Conservation (phyloP, 2,888 invertebrate genomes). For the Atrina japonica region DNA sequence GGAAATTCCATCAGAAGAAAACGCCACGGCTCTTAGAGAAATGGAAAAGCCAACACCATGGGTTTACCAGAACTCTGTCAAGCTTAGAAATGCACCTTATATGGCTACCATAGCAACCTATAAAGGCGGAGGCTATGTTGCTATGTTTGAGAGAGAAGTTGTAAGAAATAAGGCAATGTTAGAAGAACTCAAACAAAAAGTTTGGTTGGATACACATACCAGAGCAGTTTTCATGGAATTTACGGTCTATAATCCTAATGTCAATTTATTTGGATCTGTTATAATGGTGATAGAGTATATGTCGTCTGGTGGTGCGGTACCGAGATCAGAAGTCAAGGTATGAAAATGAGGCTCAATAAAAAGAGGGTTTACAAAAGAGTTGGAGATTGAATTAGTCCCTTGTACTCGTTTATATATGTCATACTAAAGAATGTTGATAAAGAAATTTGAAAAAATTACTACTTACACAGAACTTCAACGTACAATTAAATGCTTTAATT, state of each 20-base stretch:
- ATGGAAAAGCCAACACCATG: slow-evolving; percentile 69
- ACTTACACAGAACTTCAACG: too few relatives aligned
- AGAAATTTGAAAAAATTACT: too few relatives aligned
- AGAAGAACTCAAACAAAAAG: slow-evolving; percentile 72
- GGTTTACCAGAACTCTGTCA: slow-evolving; percentile 79
- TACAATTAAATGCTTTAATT: too few relatives aligned
- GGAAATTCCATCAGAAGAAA: slow-evolving; percentile 59
- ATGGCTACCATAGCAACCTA: slow-evolving; percentile 80
- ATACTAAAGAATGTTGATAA: too few relatives aligned
- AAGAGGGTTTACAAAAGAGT: neutral
- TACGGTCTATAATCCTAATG: slow-evolving; percentile 82
- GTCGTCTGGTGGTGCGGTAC: slow-evolving; percentile 72
- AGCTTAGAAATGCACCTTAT: slow-evolving; percentile 81
- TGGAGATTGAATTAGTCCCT: too few relatives aligned
- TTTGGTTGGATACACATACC: slow-evolving; percentile 82
- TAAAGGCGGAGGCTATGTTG: slow-evolving; percentile 79
- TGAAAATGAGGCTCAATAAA: slow-evolving; percentile 6
- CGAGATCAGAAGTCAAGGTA: slow-evolving; percentile 76
- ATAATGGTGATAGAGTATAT: slow-evolving; percentile 77
- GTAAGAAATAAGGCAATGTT: slow-evolving; percentile 74
- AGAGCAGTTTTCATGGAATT: slow-evolving; percentile 82
- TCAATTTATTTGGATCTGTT: slow-evolving; percentile 78
- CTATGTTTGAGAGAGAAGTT: slow-evolving; percentile 72
- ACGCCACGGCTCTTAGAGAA: slow-evolving; percentile 54
- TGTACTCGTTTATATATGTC: too few relatives aligned